Conservation (phyloP, 2,888 invertebrate genomes). For the Norana najaformis region DNA sequence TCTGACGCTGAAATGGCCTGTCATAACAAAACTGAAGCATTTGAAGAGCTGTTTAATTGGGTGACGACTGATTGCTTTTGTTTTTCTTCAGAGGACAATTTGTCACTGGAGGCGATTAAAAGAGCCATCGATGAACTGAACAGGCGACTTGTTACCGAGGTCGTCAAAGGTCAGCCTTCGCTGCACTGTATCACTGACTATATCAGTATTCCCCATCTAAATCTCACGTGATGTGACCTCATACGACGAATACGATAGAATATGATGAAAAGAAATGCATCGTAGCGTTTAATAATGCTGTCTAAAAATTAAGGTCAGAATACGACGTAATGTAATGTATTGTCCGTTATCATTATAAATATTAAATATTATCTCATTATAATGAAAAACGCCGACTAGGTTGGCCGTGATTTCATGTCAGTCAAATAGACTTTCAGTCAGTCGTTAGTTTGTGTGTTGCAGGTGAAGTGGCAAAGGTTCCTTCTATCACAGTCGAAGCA, state of each 20-base stretch:
- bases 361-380: no score
- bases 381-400: no score
- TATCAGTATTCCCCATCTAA: not conserved
- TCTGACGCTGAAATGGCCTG: not conserved
- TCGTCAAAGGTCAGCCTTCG: not conserved
- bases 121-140: slow-evolving; percentile 18
- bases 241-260: not conserved
- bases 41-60: not conserved
- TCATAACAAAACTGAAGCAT: no score
- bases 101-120: not conserved
- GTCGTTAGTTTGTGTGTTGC: not conserved
- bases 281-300: no score
- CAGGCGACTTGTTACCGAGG: not conserved
- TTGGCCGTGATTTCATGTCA: no score
- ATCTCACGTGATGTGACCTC: not conserved
- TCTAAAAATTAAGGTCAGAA: not conserved
- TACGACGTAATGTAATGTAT: not conserved
- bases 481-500: not conserved
- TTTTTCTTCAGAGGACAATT: not conserved
- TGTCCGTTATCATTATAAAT: no score
- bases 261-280: not conserved
- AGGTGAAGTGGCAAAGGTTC: not conserved
- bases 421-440: no score
- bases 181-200: no score
- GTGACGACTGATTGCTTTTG: not conserved